Conservation (phyloP, 2,797 vertebrate species). For the Monodelphis domestica region DNA sequence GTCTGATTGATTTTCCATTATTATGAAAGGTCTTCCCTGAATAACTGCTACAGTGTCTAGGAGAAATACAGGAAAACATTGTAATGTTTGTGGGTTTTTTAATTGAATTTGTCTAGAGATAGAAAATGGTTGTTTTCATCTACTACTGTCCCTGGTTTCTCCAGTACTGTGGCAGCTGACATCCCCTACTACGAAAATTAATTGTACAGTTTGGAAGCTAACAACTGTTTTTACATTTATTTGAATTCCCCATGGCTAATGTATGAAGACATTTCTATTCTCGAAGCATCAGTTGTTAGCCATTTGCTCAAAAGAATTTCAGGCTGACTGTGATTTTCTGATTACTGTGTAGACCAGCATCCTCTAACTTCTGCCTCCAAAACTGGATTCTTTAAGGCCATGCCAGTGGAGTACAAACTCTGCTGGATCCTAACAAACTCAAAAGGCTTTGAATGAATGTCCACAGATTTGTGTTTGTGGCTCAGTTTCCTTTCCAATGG, state of each 20-base stretch:
- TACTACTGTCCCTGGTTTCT: neutral
- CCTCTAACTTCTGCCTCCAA: neutral
- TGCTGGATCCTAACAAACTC: neutral
- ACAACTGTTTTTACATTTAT: neutral
- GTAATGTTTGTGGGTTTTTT: neutral
- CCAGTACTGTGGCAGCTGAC: neutral
- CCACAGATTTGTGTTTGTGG: neutral
- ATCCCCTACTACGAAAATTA: neutral
- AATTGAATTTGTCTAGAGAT: neutral
- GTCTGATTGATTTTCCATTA: neutral
- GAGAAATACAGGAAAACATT: neutral
- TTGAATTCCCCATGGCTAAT: neutral
- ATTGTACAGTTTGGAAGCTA: neutral
- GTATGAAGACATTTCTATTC: neutral
- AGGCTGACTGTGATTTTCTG: constrained; percentile 6
- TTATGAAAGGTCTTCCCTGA: neutral
- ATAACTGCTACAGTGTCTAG: neutral
- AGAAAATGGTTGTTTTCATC: neutral
- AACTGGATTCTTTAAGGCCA: neutral
- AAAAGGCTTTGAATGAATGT: neutral
- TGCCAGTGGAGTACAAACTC: neutral
- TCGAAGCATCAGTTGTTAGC: neutral
- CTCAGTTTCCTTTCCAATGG: neutral
- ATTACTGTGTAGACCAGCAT: neutral
- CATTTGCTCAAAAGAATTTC: neutral